Evolutionary conservation across 2,888 invertebrate genomes (phyloP).

Genomic region (Dorcus parallelipipedus): DNA sequence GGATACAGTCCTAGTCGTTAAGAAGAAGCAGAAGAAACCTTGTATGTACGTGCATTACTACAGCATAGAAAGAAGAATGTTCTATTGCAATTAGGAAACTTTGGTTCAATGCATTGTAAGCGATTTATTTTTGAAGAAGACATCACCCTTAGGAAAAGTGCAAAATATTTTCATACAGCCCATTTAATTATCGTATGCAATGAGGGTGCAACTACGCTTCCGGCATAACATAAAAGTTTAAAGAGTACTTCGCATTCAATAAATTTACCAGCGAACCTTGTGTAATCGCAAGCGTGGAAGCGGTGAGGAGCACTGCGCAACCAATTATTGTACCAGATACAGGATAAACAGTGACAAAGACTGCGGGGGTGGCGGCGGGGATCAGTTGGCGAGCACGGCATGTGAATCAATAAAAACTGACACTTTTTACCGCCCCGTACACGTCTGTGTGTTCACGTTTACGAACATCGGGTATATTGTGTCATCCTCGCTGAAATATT

Average conservation of each 20-base stretch:
- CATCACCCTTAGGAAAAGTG: not conserved
- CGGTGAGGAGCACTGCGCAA: slow-evolving; percentile 41
- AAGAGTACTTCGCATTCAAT: no score
- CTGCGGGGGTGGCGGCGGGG: slow-evolving; percentile 25
- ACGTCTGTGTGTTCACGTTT: not conserved
- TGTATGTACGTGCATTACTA: no score
- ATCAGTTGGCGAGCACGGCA: slow-evolving; percentile 37
- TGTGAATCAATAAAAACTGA: slow-evolving; percentile 46
- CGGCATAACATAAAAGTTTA: not conserved
- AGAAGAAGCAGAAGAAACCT: no score
- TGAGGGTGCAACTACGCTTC: not conserved
- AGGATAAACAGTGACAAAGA: slow-evolving; percentile 44
- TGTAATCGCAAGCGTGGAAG: slow-evolving; percentile 33
- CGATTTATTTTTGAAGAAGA: no score
- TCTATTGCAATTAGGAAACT: no score
- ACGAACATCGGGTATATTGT: not conserved
- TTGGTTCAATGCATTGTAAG: no score
- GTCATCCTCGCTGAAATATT: no score
- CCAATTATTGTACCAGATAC: slow-evolving; percentile 44
- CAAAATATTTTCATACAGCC: not conserved
- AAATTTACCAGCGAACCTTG: no score
- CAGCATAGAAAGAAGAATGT: no score
- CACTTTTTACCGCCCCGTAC: slow-evolving; percentile 34
- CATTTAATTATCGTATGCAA: not conserved
- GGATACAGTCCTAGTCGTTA: no score